Conservation (phyloP, 2,797 vertebrate species). For the Malacoraja senta region DNA sequence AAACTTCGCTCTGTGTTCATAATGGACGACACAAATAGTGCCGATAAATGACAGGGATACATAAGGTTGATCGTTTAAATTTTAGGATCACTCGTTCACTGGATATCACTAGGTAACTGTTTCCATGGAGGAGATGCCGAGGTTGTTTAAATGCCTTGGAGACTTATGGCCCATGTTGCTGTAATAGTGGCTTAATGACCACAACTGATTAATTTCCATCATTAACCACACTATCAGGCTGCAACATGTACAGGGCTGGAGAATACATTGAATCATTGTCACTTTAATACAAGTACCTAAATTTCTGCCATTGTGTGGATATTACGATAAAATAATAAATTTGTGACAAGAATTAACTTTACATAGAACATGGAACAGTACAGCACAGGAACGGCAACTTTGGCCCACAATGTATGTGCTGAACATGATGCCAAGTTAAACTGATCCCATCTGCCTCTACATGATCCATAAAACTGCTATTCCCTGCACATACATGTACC, state of each 20-base stretch:
- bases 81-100: background rate
- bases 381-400: no score
- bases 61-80: background rate
- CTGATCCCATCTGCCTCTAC: no score
- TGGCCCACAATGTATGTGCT: no score
- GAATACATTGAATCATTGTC: slow-evolving; percentile 7
- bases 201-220: slow-evolving; percentile 22
- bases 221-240: background rate
- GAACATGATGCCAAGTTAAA: no score
- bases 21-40: background rate
- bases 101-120: slow-evolving; percentile 30
- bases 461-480: no score
- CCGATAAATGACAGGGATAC: background rate
- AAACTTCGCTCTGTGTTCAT: background rate
- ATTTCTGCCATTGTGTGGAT: background rate
- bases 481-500: no score
- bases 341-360: background rate
- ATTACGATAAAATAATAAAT: background rate
- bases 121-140: background rate
- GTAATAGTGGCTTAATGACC: background rate
- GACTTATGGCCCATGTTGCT: background rate
- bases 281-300: background rate
- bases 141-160: background rate
- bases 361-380: no score
- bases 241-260: slow-evolving; percentile 1